These are phyloP conservation scores for Drosophila longiperda DNA, from an alignment of 2,888 invertebrate genomes.

Conservation along the genomic window DNA sequence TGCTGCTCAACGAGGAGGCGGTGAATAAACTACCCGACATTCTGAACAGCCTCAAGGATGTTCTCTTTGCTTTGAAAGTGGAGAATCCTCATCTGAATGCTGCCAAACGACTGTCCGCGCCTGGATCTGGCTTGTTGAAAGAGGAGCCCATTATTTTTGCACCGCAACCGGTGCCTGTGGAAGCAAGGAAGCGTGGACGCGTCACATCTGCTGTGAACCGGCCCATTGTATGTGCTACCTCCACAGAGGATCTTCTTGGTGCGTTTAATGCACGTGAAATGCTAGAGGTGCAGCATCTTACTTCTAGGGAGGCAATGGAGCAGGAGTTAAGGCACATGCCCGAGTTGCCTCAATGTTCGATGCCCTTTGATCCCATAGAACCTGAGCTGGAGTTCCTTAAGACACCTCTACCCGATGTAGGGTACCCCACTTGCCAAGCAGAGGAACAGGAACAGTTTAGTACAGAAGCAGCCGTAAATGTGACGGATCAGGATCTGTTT, in stretches of 20 bases:
- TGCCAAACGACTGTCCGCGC: slow-evolving; percentile 63
- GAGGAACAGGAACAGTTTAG: slow-evolving; percentile 6
- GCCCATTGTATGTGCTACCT: slow-evolving; percentile 77
- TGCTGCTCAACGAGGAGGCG: slow-evolving; percentile 92
- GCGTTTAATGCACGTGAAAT: slow-evolving; percentile 49
- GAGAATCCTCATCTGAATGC: slow-evolving; percentile 93
- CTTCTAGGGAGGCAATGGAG: slow-evolving; percentile 40
- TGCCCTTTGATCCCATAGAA: slow-evolving; percentile 75
- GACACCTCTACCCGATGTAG: slow-evolving; percentile 62
- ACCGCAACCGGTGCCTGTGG: slow-evolving; percentile 86
- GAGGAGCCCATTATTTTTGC: slow-evolving; percentile 90
- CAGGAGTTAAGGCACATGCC: slow-evolving; percentile 32
- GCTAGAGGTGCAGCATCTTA: slow-evolving; percentile 40
- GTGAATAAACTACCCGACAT: slow-evolving; percentile 92
- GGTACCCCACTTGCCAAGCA: slow-evolving; percentile 5
- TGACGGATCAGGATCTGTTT: slow-evolving; percentile 51
- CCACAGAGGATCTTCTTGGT: slow-evolving; percentile 72
- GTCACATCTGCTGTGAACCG: slow-evolving; percentile 72
- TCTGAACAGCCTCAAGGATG: slow-evolving; percentile 94
- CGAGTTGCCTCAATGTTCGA: slow-evolving; percentile 17
- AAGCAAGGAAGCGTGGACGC: slow-evolving; percentile 56
- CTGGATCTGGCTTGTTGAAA: slow-evolving; percentile 33
- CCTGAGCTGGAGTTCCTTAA: slow-evolving; percentile 80
- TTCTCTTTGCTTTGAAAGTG: slow-evolving; percentile 96
- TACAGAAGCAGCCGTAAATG: background rate